A percentile compares a stretch with the other conserved stretches of the same genome.
Evolutionary conservation across 2,113 vertebrate genomes (phyloP).

Genomic region (Actinemys pallida): DNA sequence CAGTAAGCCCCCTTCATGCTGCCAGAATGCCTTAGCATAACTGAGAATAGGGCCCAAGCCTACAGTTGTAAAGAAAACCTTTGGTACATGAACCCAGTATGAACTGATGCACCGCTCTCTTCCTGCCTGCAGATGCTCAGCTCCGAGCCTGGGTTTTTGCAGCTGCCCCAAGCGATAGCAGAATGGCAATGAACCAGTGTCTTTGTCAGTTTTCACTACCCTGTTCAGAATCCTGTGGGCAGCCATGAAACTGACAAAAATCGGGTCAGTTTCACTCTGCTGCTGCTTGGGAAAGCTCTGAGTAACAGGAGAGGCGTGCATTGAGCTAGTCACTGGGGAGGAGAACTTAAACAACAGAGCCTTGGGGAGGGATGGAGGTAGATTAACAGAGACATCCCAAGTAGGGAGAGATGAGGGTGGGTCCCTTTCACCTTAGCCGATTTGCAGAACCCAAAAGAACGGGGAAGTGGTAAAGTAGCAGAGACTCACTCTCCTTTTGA

Average conservation of each 20-base stretch:
- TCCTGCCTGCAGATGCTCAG: not conserved
- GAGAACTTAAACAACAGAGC: not conserved
- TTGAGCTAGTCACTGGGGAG: not conserved
- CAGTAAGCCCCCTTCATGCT: not conserved
- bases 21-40: not conserved
- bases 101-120: rapidly evolving
- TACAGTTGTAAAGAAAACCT: not conserved
- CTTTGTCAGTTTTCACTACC: not conserved
- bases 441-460: not conserved
- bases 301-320: not conserved
- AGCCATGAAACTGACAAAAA: not conserved
- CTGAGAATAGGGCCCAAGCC: not conserved
- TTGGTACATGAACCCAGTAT: not conserved
- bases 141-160: not conserved
- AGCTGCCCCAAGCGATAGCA: not conserved
- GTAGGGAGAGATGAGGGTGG: not conserved
- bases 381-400: not conserved
- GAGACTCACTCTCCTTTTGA: not conserved
- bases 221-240: not conserved
- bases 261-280: not conserved
- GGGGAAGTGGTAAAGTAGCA: not conserved
- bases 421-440: not conserved
- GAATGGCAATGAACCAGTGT: rapidly evolving
- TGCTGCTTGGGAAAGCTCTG: conserved; percentile 16
- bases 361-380: not conserved